Evolutionary conservation across 2,113 vertebrate genomes (phyloP), one percentile per base, ranked within the genome.

Genomic region (Rattus rattus): DNA sequence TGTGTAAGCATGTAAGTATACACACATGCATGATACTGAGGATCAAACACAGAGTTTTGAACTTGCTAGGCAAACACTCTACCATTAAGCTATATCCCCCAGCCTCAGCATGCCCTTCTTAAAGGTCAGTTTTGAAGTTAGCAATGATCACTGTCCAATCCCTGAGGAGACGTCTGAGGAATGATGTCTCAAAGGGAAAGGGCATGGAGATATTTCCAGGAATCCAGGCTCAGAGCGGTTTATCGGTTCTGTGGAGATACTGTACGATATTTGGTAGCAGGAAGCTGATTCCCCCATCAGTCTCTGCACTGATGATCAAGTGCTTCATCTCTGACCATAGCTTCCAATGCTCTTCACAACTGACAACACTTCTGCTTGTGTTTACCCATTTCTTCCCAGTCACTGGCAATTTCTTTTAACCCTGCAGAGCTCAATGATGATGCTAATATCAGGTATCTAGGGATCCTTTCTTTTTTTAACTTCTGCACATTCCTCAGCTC

Each of bases 401-500:
- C 54, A 80, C 1, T 6, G 39, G 39, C 7, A 77, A 70, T 20
- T 49, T 5, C 17, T 1, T 65, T n/a, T 36, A 28, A 33, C 63
- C 52, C 39, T 49, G 11, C 0, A 0, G 7, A 3, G 1, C 19
- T 26, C 3, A 9, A 83, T 30, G 17, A 56, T 61, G 6, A 24
- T 9, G 22, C 0, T 43, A 13, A 54, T 47, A 17, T 22, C 7
- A 67, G 43, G 17, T 20, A 24, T 36, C 59, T 22, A 26, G 39
- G 5, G 43, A 19, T 54, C 16, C 19, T 16, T 49, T 28, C 5
- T 20, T n/a, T 43, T 30, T 36, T 28, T 0, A 6, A 16, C 13
- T 33, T 33, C 30, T 69, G 67, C 30, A 36, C 10, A 87, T 17
- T 30, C 73, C 24, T 52, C 76, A 73, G 0, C 3, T 70, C 86